Evolutionary conservation across 2,797 vertebrate genomes (phyloP).

Genomic region (Hoplostethus atlanticus): DNA sequence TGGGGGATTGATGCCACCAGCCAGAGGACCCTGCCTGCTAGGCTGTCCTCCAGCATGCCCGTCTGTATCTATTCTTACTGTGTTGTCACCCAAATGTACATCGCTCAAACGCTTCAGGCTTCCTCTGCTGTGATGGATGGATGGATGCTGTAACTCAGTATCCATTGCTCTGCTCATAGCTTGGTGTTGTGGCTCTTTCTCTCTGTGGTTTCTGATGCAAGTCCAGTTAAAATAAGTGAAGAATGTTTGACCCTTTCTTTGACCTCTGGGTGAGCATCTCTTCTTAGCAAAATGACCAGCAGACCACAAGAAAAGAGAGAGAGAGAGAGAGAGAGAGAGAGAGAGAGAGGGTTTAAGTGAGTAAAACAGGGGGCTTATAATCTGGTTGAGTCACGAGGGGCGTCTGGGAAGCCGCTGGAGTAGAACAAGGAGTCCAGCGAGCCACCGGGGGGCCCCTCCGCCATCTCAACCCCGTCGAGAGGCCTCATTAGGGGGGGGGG

Average conservation of each 20-base stretch:
- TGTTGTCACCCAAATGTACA: no score
- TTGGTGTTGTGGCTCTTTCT: not conserved
- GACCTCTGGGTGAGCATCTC: conserved; percentile 8
- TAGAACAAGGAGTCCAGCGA: conserved; percentile 61
- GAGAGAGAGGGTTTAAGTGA: conserved; percentile 31
- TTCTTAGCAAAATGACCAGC: conserved; percentile 39
- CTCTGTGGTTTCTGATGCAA: not conserved
- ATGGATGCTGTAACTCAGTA: not conserved
- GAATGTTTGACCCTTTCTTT: conserved; percentile 17
- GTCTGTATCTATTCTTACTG: no score
- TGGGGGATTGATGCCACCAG: not conserved
- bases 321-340: conserved; percentile 24
- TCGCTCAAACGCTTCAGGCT: no score
- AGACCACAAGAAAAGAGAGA: conserved; percentile 50
- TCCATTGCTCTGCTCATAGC: not conserved
- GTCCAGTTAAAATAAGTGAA: conserved; percentile 4
- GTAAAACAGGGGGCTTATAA: conserved; percentile 63
- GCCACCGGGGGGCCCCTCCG: conserved; percentile 19
- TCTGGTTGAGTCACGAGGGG: conserved; percentile 66
- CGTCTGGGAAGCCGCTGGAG: conserved; percentile 65
- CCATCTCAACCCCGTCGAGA: conserved; percentile 32
- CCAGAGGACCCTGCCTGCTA: not conserved
- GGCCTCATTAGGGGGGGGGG: conserved; percentile 35
- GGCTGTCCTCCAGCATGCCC: no score
- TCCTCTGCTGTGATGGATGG: not conserved